These are phyloP conservation scores for Salmo trutta DNA, from an alignment of 2,797 vertebrate species.

Conservation along the genomic window DNA sequence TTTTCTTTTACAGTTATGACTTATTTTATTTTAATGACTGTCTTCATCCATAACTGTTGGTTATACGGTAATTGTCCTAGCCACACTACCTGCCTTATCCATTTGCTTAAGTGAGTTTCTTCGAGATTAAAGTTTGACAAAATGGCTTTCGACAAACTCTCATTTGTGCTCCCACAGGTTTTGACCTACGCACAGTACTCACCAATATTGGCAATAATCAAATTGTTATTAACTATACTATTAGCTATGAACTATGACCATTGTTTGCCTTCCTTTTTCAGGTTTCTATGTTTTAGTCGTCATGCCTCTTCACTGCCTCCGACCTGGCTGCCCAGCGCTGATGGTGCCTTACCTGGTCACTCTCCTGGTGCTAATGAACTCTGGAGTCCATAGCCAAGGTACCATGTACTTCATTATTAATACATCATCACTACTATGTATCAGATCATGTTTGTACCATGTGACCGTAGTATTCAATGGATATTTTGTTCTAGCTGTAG, in stretches of 20 bases:
- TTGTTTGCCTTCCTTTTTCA: not conserved
- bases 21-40: too few relatives aligned
- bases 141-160: not conserved
- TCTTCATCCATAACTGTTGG: too few relatives aligned
- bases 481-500: not conserved
- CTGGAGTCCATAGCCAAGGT: slow-evolving; percentile 75
- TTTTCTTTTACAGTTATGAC: too few relatives aligned
- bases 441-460: not conserved
- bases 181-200: not conserved
- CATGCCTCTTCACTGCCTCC: not conserved
- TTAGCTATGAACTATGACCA: not conserved
- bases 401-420: slow-evolving; percentile 7
- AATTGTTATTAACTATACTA: not conserved
- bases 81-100: not conserved
- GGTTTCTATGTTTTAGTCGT: slow-evolving; percentile 14
- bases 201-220: not conserved
- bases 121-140: not conserved
- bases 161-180: not conserved
- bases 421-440: slow-evolving; percentile 10
- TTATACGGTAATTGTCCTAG: too few relatives aligned
- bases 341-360: slow-evolving; percentile 56
- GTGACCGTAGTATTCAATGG: not conserved
- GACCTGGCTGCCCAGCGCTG: slow-evolving; percentile 20
- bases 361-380: slow-evolving; percentile 57
- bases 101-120: not conserved